Evolutionary conservation across 1,140 invertebrate genomes (phyloP), one percentile per base, ranked within the genome.

Genomic region (Rhynchophorus ferrugineus): DNA sequence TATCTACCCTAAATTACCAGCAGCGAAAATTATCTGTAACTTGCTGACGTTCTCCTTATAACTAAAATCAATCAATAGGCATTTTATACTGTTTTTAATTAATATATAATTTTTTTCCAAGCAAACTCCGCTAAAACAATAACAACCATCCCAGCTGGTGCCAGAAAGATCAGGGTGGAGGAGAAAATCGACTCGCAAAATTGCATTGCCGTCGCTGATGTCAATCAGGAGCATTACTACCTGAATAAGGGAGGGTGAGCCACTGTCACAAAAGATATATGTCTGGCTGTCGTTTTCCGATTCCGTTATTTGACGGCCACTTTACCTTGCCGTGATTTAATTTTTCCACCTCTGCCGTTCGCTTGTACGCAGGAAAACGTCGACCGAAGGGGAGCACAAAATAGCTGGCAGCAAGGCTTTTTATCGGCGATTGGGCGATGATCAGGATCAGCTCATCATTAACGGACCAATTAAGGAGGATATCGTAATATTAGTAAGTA

Each of bases 201-300:
- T 51, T 68, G 61, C 0, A 51, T 77, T 5, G 72, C 74, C 3
- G 38, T 60, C 11, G 64, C 61, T 24, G 57, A 64, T 3, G 60
- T 61, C 42, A 65, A 65, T 5, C 57, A 58, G 6, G 60, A 68
- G 17, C 61, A 43, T 7, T 73, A 69, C 56, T 75, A 69, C 42
- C 47, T 77, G 3, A 77, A 77, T 57, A 68, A 57, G 13, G 45
- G 68, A 24, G 60, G 66, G 73, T 77, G 67, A 68, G 71, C 58
- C 3, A 20, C n/a, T n/a, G n/a, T n/a, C n/a, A n/a, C n/a, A n/a
- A n/a, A n/a, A n/a, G n/a, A n/a, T n/a, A n/a, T 29, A 29, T 29
- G 24, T 29, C 24, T 11, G 5, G 24, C 5, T 29, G 11, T 29
- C 11, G 24, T 29, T 29, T 29, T 29, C 24, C 11, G 24, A 29